These are phyloP conservation scores for Ficedula albicollis DNA, from an alignment of 2,797 vertebrate species.

Conservation along the genomic window DNA sequence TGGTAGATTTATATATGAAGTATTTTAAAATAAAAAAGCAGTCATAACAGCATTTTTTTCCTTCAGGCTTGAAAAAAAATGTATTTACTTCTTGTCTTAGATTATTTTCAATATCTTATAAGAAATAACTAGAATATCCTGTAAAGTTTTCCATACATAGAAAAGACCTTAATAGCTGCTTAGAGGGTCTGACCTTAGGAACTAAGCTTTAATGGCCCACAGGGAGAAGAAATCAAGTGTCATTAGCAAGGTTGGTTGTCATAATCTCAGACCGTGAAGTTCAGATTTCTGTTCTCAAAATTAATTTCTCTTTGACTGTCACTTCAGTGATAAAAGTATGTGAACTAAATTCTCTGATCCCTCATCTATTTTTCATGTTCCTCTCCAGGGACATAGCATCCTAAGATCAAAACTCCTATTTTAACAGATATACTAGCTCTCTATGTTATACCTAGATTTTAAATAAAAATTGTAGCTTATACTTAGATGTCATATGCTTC, in stretches of 20 bases:
- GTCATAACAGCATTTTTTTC: not conserved
- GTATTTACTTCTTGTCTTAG: not conserved
- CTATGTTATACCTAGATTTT: not conserved
- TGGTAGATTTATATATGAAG: not conserved
- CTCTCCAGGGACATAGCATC: not conserved
- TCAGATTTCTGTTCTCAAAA: not conserved
- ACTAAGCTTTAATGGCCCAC: not conserved
- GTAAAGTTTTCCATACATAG: not conserved
- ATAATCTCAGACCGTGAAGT: not conserved
- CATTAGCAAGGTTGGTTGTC: not conserved
- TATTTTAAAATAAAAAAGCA: not conserved
- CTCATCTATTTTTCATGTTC: constrained; percentile 12
- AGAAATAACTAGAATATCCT: not conserved
- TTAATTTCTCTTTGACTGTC: not conserved
- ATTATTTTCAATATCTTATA: not conserved
- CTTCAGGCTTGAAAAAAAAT: not conserved
- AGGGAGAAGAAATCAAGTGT: not conserved
- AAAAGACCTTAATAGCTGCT: not conserved
- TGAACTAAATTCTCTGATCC: not conserved
- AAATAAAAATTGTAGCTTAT: not conserved
- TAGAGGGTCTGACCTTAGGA: not conserved
- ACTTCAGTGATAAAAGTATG: not conserved
- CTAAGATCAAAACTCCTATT: not conserved
- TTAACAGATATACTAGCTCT: not conserved
- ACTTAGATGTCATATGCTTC: not conserved